A percentile compares a stretch with the other conserved stretches of the same genome.
Evolutionary conservation across 2,888 invertebrate species (phyloP).

Genomic region (Drosophila neotestacea): DNA sequence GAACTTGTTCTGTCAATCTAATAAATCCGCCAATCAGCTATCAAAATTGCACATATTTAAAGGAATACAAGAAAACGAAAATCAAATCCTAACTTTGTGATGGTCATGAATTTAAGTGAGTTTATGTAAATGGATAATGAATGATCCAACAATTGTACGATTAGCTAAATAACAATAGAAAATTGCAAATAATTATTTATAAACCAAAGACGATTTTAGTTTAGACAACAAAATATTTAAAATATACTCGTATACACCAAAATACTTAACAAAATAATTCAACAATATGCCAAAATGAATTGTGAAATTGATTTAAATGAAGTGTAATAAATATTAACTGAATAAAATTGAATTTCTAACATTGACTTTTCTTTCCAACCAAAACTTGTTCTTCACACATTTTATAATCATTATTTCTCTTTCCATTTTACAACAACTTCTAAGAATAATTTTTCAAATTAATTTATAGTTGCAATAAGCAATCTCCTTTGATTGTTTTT

Average conservation of each 20-base stretch:
- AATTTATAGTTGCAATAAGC: too few species aligned
- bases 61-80: conserved; percentile 40
- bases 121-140: conserved; percentile 52
- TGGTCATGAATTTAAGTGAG: conserved; percentile 76
- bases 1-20: conserved; percentile 38
- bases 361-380: background rate
- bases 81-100: conserved; percentile 77
- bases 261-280: conserved; percentile 14
- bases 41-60: conserved; percentile 23
- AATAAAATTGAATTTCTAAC: conserved; percentile 29
- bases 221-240: conserved; percentile 57
- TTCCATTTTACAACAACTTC: too few species aligned
- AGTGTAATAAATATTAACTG: conserved; percentile 49
- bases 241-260: conserved; percentile 19
- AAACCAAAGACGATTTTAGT: conserved; percentile 39
- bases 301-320: conserved; percentile 54
- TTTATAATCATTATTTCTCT: background rate
- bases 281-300: conserved; percentile 42
- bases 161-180: conserved; percentile 54
- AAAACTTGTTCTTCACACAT: background rate
- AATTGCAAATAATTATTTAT: conserved; percentile 32
- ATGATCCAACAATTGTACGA: conserved; percentile 26
- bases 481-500: too few species aligned
- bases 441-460: too few species aligned
- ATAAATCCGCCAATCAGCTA: conserved; percentile 43